Base-by-base conservation (phyloP, 1,140 invertebrate species). In the Apis florea region DNA sequence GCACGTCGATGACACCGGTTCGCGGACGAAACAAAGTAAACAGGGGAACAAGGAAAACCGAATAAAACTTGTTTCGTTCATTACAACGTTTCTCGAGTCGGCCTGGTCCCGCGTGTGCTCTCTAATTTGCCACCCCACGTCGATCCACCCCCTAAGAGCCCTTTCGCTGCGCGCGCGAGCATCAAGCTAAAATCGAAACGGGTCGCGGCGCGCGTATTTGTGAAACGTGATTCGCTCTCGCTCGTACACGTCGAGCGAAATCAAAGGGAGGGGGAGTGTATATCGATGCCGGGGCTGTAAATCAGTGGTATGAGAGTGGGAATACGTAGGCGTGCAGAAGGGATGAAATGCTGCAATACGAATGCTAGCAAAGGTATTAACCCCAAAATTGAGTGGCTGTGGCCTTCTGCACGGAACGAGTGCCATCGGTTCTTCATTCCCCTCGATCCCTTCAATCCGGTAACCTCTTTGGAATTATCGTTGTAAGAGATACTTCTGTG, bases 21-120 rank as follows among this genome's bases (percentile, higher is more conserved):
- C 31, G 61, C 9, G 19, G 31, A 19, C 13, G 53, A 54, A 75
- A 75, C 72, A 68, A 68, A 67, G 79, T 63, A 75, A 81, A 75
- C 78, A 58, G n/a, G n/a, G 19, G 53, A 53, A n/a, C n/a, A 74
- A 74, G 51, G 12, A 74, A 72, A 80, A 80, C 72, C 53, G 63
- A 26, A 75, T 61, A 81, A 75, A 81, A 81, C 69, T 68, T 81
- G 79, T 81, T 74, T 81, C 79, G 53, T 81, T 81, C 79, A 67
- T 81, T 75, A 68, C 79, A 75, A 59, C 72, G 11, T 75, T 81
- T 24, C 79, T 81, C 53, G 63, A 24, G n/a, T 40, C 15, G 61
- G n/a, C 21, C 11, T 19, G 11, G 40, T 21, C 51, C 31, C 53
- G 59, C 70, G 63, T 58, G 79, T 75, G 63, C 72, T 75, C 79